Percentiles rank a stretch among this genome's conserved stretches.
These are phyloP conservation scores for Anguilla obscura DNA, from an alignment of 2,797 vertebrate species.

Conservation along the genomic window DNA sequence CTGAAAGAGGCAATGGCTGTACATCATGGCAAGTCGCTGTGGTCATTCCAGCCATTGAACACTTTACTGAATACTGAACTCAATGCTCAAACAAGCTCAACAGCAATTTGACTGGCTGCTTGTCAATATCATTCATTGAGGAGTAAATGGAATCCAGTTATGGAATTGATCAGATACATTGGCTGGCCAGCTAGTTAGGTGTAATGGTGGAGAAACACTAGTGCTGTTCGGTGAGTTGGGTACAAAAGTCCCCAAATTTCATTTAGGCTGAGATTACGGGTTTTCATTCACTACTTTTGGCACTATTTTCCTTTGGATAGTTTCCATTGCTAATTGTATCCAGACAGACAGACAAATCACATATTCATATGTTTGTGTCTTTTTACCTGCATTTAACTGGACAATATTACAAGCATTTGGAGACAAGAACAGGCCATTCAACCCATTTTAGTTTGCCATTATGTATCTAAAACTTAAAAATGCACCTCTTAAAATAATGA, in stretches of 20 bases:
- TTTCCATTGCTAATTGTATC: neutral
- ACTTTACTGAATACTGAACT: conserved; percentile 13
- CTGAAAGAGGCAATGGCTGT: conserved; percentile 40
- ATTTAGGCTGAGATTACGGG: neutral
- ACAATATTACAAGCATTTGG: too few species aligned
- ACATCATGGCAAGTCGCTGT: conserved; percentile 42
- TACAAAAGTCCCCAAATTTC: neutral
- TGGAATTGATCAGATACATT: neutral
- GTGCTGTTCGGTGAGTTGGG: neutral
- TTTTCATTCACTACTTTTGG: neutral
- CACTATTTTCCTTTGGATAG: neutral
- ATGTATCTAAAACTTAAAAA: too few species aligned
- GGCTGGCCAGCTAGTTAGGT: neutral
- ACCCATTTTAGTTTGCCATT: too few species aligned
- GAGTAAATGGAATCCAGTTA: neutral
- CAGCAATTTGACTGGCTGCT: conserved; percentile 14
- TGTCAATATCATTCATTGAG: conserved; percentile 4
- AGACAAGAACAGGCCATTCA: too few species aligned
- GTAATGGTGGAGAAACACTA: neutral
- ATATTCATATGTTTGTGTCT: neutral
- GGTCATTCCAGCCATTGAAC: neutral
- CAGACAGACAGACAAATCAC: neutral
- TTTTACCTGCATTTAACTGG: neutral
- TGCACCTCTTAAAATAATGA: too few species aligned
- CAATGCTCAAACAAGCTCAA: conserved; percentile 6